Conservation (phyloP, 2,113 vertebrate genomes). For the Rhodinocichla rosea region DNA sequence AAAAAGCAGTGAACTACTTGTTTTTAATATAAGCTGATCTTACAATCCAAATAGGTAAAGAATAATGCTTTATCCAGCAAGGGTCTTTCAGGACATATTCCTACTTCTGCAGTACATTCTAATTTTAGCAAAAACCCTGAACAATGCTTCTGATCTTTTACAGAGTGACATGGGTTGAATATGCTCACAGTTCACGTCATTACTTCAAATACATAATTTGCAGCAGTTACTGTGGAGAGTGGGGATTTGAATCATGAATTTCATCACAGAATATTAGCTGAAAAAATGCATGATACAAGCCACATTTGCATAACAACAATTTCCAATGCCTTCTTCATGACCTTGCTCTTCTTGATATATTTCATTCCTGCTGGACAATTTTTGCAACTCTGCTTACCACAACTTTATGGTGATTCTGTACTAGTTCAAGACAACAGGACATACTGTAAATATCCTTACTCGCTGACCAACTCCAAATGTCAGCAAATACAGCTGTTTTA, state of each 20-base stretch:
- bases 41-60: background rate
- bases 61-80: background rate
- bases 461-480: background rate
- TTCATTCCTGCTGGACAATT: background rate
- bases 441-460: background rate
- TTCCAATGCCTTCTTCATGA: background rate
- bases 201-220: background rate
- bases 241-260: slow-evolving; percentile 3
- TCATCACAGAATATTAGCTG: background rate
- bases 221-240: background rate
- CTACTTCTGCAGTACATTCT: background rate
- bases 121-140: background rate
- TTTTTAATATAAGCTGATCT: background rate
- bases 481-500: background rate
- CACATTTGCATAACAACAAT: background rate
- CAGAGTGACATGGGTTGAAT: background rate
- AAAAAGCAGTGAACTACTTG: background rate
- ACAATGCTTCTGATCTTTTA: background rate
- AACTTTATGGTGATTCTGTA: background rate
- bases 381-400: background rate
- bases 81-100: background rate
- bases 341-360: background rate
- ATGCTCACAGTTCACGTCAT: background rate
- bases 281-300: background rate
- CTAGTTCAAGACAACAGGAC: background rate